Conservation (phyloP, 2,888 invertebrate genomes). For the Pheosia gnoma region DNA sequence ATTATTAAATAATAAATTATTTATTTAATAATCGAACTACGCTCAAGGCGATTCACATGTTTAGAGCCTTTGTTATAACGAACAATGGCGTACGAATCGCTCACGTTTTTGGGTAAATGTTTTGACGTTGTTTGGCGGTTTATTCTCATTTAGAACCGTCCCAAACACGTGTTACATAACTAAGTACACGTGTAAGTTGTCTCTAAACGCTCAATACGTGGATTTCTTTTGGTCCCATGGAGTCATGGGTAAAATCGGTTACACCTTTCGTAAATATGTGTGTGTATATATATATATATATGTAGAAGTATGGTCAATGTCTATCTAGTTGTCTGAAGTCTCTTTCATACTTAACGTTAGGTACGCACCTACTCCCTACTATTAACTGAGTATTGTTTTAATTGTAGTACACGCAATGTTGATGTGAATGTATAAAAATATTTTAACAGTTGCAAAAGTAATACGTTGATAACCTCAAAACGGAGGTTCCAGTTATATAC, state of each 20-base stretch:
- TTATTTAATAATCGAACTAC: slow-evolving; percentile 30
- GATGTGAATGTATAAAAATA: slow-evolving; percentile 14
- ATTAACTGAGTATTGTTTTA: slow-evolving; percentile 13
- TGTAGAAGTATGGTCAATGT: too few species aligned
- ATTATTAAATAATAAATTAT: too few species aligned
- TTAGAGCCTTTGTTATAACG: slow-evolving; percentile 50
- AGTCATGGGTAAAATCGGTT: too few species aligned
- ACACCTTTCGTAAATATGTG: too few species aligned
- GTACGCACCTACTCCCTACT: not conserved
- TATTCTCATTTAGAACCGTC: not conserved
- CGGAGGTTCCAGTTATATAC: slow-evolving; percentile 2
- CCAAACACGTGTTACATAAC: not conserved
- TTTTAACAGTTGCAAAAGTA: slow-evolving; percentile 16
- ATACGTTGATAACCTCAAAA: slow-evolving; percentile 17
- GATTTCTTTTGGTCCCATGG: too few species aligned
- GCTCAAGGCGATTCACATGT: slow-evolving; percentile 63
- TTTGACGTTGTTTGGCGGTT: not conserved
- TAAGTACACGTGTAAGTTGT: not conserved
- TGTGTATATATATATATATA: too few species aligned
- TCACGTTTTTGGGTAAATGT: slow-evolving; percentile 29
- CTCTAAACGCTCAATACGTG: too few species aligned
- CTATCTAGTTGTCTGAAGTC: too few species aligned
- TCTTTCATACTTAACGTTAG: too few species aligned
- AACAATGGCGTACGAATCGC: slow-evolving; percentile 46
- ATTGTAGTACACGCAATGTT: slow-evolving; percentile 15